Conservation (phyloP, 2,888 invertebrate genomes). For the Malthinus seriepunctatus region DNA sequence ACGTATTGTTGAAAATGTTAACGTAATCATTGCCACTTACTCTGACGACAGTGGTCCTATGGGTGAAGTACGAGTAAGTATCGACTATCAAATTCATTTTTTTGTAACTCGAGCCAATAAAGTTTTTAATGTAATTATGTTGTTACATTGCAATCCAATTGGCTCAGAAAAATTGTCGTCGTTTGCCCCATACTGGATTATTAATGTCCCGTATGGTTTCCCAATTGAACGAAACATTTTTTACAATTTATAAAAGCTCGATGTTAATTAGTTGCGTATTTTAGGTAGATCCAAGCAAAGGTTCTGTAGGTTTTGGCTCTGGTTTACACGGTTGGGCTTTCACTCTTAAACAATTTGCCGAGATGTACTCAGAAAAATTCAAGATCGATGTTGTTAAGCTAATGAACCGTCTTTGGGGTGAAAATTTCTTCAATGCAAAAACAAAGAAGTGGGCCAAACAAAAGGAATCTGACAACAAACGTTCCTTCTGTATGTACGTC, state of each 20-base stretch:
- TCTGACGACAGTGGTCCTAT: constrained; percentile 97
- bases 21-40: constrained; percentile 99
- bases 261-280: constrained; percentile 14
- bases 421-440: constrained; percentile 96
- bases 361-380: constrained; percentile 99
- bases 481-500: constrained; percentile 99
- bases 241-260: constrained; percentile 5
- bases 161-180: constrained; percentile 44
- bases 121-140: constrained; percentile 1
- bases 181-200: constrained; percentile 46
- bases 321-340: constrained; percentile 99
- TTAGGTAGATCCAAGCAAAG: constrained; percentile 92
- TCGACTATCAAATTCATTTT: background rate
- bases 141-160: constrained; percentile 19
- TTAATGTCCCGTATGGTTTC: constrained; percentile 44
- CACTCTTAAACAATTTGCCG: constrained; percentile 98
- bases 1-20: constrained; percentile 99
- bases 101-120: constrained; percentile 2
- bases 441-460: constrained; percentile 98
- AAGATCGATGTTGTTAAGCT: constrained; percentile 96
- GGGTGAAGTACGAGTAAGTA: constrained; percentile 93
- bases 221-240: constrained; percentile 43
- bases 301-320: constrained; percentile 99
- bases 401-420: constrained; percentile 98
- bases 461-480: constrained; percentile 88